Evolutionary conservation across 92 coral and sea anemone genomes (phyloP), one percentile per base, ranked within the genome.

Genomic region (Desmophyllum pertusum): DNA sequence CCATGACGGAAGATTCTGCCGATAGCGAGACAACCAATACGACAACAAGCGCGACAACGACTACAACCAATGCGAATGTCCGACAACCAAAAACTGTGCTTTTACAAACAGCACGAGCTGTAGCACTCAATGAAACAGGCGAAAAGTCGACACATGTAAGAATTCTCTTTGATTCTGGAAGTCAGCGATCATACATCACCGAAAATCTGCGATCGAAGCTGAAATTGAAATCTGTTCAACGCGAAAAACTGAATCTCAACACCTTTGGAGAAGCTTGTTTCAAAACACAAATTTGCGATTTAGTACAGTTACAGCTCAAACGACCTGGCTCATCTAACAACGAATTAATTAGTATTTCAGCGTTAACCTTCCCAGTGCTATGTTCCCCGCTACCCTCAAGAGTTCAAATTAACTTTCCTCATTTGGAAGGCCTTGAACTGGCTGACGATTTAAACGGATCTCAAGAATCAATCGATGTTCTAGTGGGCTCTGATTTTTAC

Each of bases 21-120:
- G 17, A 23, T 23, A 55, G 63, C 63, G 63, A 55, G 17, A 55
- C 63, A 18, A 55, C 21, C 63, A 55, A 9, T 55, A 55, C 27
- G 63, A 55, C 63, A 55, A 55, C 7, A 6, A 18, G 63, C 25
- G 63, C 27, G 25, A 55, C 63, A 6, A 55, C 27, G 25, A 55
- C 63, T 9, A n/a, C 5, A 71, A 79, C 51, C 46, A 73, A 59
- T 55, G 50, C 83, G 46, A 75, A 76, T 41, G 63, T 55, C n/a
- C n/a, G n/a, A 55, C 31, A 35, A 18, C 17, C 88, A 48, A 79
- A 83, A n/a, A 84, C 75, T 1, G 89, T 84, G 41, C 83, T 87
- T 57, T 84, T 87, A 0, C 93, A 90, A 84, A 90, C 91, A n/a
- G 94, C 91, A 7, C 41, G 89, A 83, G 86, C 87, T 25, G 70